Evolutionary conservation across 2,888 invertebrate species (phyloP), one percentile per base, ranked within the genome.

Genomic region (Heteropelma amictum): DNA sequence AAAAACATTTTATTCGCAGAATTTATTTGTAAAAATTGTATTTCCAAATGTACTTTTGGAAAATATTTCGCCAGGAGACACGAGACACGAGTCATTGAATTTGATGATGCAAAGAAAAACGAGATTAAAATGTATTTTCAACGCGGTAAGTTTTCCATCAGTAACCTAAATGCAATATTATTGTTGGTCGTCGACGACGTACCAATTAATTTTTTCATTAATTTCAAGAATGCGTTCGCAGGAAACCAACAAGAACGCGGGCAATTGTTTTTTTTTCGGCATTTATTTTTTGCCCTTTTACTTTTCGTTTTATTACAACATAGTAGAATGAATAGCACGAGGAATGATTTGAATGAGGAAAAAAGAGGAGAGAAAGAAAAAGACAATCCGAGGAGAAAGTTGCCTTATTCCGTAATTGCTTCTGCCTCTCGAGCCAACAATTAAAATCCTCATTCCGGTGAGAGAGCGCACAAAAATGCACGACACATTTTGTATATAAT

Each of bases 391-490:
- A 21, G 54, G 40, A 67, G 53, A 72, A 56, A 65, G 56, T 72
- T 72, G 19, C 51, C 38, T 28, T 38, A 61, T 42, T 68, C 63
- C 72, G 40, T 72, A 60, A 72, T 76, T 76, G 64, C 72, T 72
- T 64, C 72, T 67, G 58, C 38, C 40, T 56, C 33, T 19, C 51
- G 51, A 38, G 35, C 45, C 69, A 60, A 69, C 72, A 69, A 76
- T 76, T 72, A 68, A 76, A 76, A 72, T 72, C 68, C 64, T 69
- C 64, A 60, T 72, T 76, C 72, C 60, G 45, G 30, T 35, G 58
- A 68, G 42, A 53, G 28, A 47, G 33, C 17, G 54, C 35, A 65
- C 61, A 51, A 71, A 65, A 72, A 72, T 60, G 53, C 60, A 14
- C 60, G 58, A 72, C 42, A n/a, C n/a, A 72, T 67, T 72, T 67